Base-by-base conservation (phyloP, 1,140 invertebrate species). In the Aphis gossypii region DNA sequence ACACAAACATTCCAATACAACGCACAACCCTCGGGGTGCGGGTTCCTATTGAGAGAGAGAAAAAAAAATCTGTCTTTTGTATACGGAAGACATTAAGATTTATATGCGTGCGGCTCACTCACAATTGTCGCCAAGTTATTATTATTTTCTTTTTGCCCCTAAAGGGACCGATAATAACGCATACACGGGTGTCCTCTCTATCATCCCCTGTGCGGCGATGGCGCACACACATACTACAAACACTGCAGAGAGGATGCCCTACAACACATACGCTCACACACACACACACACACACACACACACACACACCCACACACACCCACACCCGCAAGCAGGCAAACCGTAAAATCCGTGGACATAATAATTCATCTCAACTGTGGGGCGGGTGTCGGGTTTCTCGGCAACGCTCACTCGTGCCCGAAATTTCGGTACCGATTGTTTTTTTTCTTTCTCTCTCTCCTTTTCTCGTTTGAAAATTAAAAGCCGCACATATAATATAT, bases 41-140 rank as follows among this genome's bases (percentile, higher is more conserved):
- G 82, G 48, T 18, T 86, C 48, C 82, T 93, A 93, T 93, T 93
- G 82, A 93, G 76, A 82, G 83, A 51, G 30, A 51, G 38, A 44
- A 9, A 51, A 23, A 92, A 84, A 86, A 84, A 93, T 38, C 46
- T 25, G 68, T 93, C 82, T 83, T 93, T 93, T 93, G 82, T 93
- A 51, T 51, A 41, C 92, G 92, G 92, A 93, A 84, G 92, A 56
- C 82, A 44, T 93, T 93, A 86, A 93, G 92, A 93, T 93, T 93
- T 93, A 93, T 93, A 86, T 54, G 46, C 41, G 20, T 51, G n/a
- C 68, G 44, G 90, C 91, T 92, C 91, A 51, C 91, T 54, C 92
- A 41, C 92, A 56, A 93, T 93, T 93, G 92, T 93, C 92, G 92
- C 92, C 92, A 56, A 93, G 92, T 93, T 93, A 93, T 93, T 92